These are phyloP conservation scores for Drosophila navojoa DNA, from an alignment of 1,140 invertebrate species.

Conservation along the genomic window DNA sequence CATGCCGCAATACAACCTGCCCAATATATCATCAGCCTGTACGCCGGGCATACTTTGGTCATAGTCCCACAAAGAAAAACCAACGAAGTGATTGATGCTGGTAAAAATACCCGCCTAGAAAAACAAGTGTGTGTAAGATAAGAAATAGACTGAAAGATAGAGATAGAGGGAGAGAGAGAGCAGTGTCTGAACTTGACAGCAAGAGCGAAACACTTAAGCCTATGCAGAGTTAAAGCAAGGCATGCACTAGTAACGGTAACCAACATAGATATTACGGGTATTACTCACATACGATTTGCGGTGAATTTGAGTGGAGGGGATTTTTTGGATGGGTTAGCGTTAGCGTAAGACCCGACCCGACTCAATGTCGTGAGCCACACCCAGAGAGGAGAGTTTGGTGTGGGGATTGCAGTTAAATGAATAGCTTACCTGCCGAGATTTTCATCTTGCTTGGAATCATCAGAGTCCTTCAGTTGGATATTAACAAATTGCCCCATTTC, in stretches of 20 bases:
- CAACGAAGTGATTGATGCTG: conserved; percentile 88
- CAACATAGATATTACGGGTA: conserved; percentile 23
- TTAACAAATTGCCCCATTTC: conserved; percentile 89
- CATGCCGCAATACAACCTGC: conserved; percentile 86
- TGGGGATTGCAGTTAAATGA: neutral
- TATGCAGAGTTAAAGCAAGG: conserved; percentile 16
- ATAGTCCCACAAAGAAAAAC: conserved; percentile 92
- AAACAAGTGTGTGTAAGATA: conserved; percentile 52
- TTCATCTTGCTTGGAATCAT: conserved; percentile 94
- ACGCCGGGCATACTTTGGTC: conserved; percentile 91
- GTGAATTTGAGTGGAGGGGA: conserved; percentile 4
- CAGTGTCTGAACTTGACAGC: conserved; percentile 2
- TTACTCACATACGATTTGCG: conserved; percentile 38
- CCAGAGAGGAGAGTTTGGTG: conserved; percentile 2
- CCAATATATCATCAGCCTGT: conserved; percentile 91
- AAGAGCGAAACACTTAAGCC: conserved; percentile 13
- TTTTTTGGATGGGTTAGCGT: neutral
- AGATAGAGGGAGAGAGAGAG: conserved; percentile 9
- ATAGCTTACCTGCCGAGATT: conserved; percentile 89
- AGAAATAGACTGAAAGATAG: conserved; percentile 24
- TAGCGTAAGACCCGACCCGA: neutral
- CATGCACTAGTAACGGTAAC: conserved; percentile 27
- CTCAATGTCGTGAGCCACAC: conserved; percentile 7
- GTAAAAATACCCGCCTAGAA: conserved; percentile 90
- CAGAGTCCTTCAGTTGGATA: conserved; percentile 91